phyloP scores from a whole-genome alignment of 2,888 invertebrate genomes.

The Protula sp. region DNA sequence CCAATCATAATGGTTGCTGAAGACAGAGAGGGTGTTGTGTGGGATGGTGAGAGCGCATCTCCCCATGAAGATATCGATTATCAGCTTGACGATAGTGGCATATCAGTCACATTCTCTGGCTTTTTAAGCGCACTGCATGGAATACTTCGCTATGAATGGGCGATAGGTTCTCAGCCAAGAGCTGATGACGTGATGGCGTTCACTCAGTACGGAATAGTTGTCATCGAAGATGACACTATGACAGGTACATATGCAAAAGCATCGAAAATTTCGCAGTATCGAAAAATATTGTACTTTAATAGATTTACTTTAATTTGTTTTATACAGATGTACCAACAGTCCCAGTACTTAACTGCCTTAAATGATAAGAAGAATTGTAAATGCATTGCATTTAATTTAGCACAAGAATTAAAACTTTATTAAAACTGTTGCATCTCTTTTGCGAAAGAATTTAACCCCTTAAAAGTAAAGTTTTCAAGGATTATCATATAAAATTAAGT shows the following conservation, averaged over 20 bases:
- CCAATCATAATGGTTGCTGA: constrained; percentile 23
- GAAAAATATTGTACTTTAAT: too few relatives aligned
- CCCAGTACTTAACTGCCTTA: too few relatives aligned
- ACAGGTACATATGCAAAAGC: background rate
- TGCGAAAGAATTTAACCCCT: too few relatives aligned
- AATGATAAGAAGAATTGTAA: too few relatives aligned
- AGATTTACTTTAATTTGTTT: too few relatives aligned
- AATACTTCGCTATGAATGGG: constrained; percentile 29
- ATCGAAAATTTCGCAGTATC: too few relatives aligned
- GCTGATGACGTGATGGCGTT: constrained; percentile 29
- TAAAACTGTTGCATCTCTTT: too few relatives aligned
- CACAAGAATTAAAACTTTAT: too few relatives aligned
- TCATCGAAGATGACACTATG: background rate
- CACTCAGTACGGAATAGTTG: background rate
- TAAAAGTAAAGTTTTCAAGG: too few relatives aligned
- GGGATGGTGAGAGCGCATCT: background rate
- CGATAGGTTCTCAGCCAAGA: constrained; percentile 28
- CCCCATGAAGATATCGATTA: constrained; percentile 24
- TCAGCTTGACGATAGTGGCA: constrained; percentile 22
- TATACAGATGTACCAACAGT: too few relatives aligned
- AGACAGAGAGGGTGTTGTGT: constrained; percentile 11
- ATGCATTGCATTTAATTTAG: too few relatives aligned
- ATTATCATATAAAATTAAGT: too few relatives aligned
- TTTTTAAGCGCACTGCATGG: constrained; percentile 30
- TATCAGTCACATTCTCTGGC: constrained; percentile 29